Evolutionary conservation across 2,113 vertebrate species (phyloP), one percentile per base, ranked within the genome.

Genomic region (Myrmecobius fasciatus): DNA sequence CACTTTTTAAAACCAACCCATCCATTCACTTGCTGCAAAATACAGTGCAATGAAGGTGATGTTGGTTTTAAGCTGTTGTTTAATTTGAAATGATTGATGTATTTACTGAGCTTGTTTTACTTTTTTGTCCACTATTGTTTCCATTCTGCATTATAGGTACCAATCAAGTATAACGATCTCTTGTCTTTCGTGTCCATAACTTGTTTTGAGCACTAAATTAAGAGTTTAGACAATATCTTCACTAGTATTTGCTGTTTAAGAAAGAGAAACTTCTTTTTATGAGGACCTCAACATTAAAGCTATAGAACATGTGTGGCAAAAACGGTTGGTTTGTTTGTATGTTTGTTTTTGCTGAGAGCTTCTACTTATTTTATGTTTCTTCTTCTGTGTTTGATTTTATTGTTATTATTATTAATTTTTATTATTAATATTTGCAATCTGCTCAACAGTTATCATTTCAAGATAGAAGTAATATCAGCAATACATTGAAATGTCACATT

Each of bases 151-250:
- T 36, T 95, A 14, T 25, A 56, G 60, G 96, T 96, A 97, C 92
- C 89, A 95, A 89, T 67, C 97, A 97, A 96, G 89, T 47, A 94
- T 54, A 94, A 49, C 93, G 89, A 96, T 94, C 91, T 93, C 93
- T 95, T 95, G 89, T 97, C 91, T 96, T 94, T 96, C 88, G 89
- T 96, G 92, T 94, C 96, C 89, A 91, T 11, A 94, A 89, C 96
- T 88, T 96, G 94, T 97, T 53, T 24, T 6, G 95, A 92, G 49
- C 26, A 94, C 94, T 97, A 97, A 97, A 96, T 97, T 93, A 96
- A 93, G 47, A 49, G n/a, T 95, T 96, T 97, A 52, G 91, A 89
- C 97, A 97, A 97, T 51, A 12, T 97, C 88, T 60, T 93, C 92
- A 48, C 89, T 94, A 92, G 67, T 83, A 93, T 96, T 91, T 97